Conservation (phyloP, 2,888 invertebrate genomes). For the Ichneumoninae sp. region DNA sequence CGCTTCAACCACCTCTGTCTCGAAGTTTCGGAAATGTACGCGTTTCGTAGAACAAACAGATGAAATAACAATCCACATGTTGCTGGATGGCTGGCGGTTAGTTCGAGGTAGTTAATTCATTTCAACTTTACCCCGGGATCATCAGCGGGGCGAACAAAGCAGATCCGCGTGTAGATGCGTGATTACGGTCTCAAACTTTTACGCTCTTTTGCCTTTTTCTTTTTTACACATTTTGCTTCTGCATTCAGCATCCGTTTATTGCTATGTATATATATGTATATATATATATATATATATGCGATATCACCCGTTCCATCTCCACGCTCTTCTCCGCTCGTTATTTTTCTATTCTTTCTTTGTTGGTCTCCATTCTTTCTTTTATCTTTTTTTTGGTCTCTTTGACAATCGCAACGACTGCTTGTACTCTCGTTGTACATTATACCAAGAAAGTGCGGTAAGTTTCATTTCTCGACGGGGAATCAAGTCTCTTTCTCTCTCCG, state of each 20-base stretch:
- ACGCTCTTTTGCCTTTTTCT: neutral
- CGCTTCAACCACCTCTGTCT: neutral
- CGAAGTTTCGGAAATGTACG: neutral
- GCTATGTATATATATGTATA: neutral
- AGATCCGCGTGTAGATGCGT: neutral
- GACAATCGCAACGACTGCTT: constrained; percentile 15
- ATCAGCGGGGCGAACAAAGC: neutral
- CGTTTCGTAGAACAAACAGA: neutral
- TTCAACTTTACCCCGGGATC: constrained; percentile 6
- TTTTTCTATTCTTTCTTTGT: constrained; percentile 17
- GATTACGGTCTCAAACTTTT: constrained; percentile 24
- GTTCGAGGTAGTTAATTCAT: constrained; percentile 2
- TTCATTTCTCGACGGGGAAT: constrained; percentile 34
- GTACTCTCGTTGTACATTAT: constrained; percentile 15
- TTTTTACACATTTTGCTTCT: neutral
- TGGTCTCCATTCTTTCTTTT: neutral
- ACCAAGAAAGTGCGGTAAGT: constrained; percentile 27
- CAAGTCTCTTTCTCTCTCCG: neutral
- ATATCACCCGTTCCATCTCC: neutral
- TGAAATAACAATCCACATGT: neutral
- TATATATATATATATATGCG: neutral
- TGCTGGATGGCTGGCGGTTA: neutral
- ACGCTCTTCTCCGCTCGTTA: constrained; percentile 14
- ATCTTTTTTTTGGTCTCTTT: constrained; percentile 12
- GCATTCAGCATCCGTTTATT: neutral